phyloP scores from a whole-genome alignment of 2,888 invertebrate genomes.

The Pyrgus malvae region DNA sequence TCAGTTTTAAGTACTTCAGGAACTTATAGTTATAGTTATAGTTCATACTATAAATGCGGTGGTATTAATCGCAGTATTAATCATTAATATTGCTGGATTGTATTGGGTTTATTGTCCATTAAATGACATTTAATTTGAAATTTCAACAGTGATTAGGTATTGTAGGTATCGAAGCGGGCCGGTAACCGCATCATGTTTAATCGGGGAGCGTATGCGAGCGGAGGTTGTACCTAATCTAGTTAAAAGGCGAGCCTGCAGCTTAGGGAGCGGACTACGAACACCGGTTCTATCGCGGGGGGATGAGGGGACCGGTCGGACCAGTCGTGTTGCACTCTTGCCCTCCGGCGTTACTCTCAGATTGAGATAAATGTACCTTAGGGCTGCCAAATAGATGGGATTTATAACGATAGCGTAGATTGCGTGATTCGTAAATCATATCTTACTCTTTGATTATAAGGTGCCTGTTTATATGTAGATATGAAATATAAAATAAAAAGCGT shows the following conservation, averaged over 20 bases:
- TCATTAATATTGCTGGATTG: slow-evolving; percentile 12
- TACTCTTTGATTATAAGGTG: no score
- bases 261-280: slow-evolving; percentile 52
- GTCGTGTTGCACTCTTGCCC: slow-evolving; percentile 58
- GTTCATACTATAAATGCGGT: slow-evolving; percentile 18
- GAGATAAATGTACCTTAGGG: slow-evolving; percentile 51
- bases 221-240: slow-evolving; percentile 57
- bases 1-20: slow-evolving; percentile 12
- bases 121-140: slow-evolving; percentile 1
- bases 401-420: background rate
- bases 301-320: slow-evolving; percentile 27
- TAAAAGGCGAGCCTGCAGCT: slow-evolving; percentile 45
- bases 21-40: slow-evolving; percentile 7
- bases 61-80: slow-evolving; percentile 17
- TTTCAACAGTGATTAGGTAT: slow-evolving; percentile 6
- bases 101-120: slow-evolving; percentile 16
- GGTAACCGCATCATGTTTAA: slow-evolving; percentile 22
- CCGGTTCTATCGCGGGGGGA: slow-evolving; percentile 42
- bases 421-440: background rate
- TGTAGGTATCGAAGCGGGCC: background rate
- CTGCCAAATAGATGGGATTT: slow-evolving; percentile 9
- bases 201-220: slow-evolving; percentile 41
- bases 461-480: no score
- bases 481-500: no score
- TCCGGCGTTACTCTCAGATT: slow-evolving; percentile 54